Conservation (phyloP, 2,888 invertebrate species). For the Hirtodrosophila trivittata region DNA sequence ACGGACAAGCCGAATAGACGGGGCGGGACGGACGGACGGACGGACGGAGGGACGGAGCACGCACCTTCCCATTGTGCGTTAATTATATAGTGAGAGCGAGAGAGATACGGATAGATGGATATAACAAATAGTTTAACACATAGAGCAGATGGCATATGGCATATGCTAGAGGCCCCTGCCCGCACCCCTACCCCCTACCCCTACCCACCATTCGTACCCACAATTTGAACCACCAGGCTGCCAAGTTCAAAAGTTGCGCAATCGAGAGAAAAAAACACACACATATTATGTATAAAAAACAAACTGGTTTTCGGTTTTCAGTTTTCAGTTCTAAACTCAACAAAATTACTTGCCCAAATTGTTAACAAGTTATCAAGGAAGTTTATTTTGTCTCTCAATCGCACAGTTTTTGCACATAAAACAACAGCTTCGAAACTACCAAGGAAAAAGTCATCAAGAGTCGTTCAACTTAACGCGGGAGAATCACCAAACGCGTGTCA, state of each 20-base stretch:
- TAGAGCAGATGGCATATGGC: neutral
- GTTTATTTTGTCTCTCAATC: conserved; percentile 52
- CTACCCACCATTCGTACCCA: neutral
- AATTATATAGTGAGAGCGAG: conserved; percentile 55
- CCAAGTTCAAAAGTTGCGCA: conserved; percentile 68
- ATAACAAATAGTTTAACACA: conserved; percentile 35
- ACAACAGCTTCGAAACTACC: conserved; percentile 38
- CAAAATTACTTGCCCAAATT: conserved; percentile 66
- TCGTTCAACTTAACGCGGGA: conserved; percentile 71
- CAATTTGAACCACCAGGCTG: neutral
- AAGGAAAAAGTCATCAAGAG: conserved; percentile 76
- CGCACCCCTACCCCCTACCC: neutral
- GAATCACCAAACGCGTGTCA: conserved; percentile 33
- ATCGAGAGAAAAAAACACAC: conserved; percentile 30
- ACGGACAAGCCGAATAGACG: conserved; percentile 19
- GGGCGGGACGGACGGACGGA: conserved; percentile 20
- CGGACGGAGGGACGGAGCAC: conserved; percentile 32
- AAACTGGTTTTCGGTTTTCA: conserved; percentile 71
- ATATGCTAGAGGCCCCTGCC: neutral
- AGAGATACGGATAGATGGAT: conserved; percentile 24
- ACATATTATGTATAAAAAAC: conserved; percentile 33
- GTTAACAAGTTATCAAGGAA: conserved; percentile 78
- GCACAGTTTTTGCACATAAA: conserved; percentile 46
- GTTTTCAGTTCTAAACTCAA: conserved; percentile 59
- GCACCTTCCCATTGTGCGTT: conserved; percentile 77